These are phyloP conservation scores for Drosophila colorata DNA, from an alignment of 2,888 invertebrate genomes.

Conservation along the genomic window DNA sequence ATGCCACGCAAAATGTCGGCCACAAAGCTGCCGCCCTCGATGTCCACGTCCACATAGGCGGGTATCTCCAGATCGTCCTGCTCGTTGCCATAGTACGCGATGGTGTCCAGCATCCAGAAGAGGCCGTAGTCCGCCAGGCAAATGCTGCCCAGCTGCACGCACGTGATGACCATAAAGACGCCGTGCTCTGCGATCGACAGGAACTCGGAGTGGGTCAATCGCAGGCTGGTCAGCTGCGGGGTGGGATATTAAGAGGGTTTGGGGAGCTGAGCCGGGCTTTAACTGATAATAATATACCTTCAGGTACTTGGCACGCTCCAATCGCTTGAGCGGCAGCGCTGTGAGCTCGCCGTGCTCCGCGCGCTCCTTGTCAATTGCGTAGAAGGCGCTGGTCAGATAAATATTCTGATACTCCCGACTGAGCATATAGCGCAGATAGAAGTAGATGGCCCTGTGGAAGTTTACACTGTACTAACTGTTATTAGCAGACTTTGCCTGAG, in stretches of 20 bases:
- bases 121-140: constrained; percentile 92
- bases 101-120: constrained; percentile 90
- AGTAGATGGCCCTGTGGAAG: constrained; percentile 88
- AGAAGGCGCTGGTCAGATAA: constrained; percentile 89
- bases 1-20: constrained; percentile 88
- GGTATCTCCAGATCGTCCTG: constrained; percentile 86
- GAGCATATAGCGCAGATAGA: constrained; percentile 90
- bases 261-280: too few species aligned
- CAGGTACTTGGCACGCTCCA: constrained; percentile 88
- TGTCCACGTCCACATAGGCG: constrained; percentile 87
- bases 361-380: constrained; percentile 88
- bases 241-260: not conserved
- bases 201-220: constrained; percentile 76
- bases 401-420: constrained; percentile 90
- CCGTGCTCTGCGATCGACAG: constrained; percentile 67
- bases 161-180: constrained; percentile 88
- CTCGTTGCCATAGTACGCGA: constrained; percentile 86
- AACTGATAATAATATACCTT: too few species aligned
- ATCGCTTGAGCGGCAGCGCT: constrained; percentile 88
- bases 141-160: constrained; percentile 90
- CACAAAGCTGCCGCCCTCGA: constrained; percentile 89
- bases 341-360: constrained; percentile 88
- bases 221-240: constrained; percentile 77
- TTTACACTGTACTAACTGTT: too few species aligned
- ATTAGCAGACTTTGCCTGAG: too few species aligned